A percentile compares a stretch with the other conserved stretches of the same genome.
Conservation (phyloP, 2,888 invertebrate species). For the Meghimatium bilineatum region DNA sequence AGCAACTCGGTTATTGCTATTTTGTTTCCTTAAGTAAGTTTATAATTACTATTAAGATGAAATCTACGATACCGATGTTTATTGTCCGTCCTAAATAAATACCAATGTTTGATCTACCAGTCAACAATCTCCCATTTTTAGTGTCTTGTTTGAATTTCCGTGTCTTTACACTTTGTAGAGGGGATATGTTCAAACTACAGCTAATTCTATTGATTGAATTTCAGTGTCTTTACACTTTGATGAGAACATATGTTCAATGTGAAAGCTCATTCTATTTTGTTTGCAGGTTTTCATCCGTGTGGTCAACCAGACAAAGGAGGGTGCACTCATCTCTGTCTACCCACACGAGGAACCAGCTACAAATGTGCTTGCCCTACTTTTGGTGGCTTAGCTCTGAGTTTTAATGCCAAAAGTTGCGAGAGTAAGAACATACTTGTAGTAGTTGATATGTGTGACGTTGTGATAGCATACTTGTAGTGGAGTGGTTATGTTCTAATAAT, state of each 20-base stretch:
- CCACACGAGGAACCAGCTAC: slow-evolving; percentile 58
- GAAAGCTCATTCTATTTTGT: neutral
- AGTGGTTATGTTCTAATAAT: no score
- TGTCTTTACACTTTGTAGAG: no score
- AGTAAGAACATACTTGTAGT: slow-evolving; percentile 52
- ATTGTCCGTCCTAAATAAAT: no score
- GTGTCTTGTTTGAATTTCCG: no score
- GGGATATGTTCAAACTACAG: no score
- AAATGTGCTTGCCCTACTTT: slow-evolving; percentile 70
- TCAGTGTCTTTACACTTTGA: neutral
- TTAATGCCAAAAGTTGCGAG: slow-evolving; percentile 65
- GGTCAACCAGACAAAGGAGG: slow-evolving; percentile 60
- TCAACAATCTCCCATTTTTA: no score
- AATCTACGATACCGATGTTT: no score
- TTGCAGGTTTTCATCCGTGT: slow-evolving; percentile 68
- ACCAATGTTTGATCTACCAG: no score
- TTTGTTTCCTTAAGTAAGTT: no score
- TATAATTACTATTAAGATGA: no score
- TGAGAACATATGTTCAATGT: neutral
- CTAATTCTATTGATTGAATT: no score
- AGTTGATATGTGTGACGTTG: neutral
- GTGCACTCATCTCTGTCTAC: slow-evolving; percentile 72
- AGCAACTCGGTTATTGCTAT: no score
- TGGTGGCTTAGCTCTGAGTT: slow-evolving; percentile 65
- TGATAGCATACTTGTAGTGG: neutral